These are phyloP conservation scores for Phalacrocorax carbo DNA, from an alignment of 2,113 vertebrate genomes.

Conservation along the genomic window DNA sequence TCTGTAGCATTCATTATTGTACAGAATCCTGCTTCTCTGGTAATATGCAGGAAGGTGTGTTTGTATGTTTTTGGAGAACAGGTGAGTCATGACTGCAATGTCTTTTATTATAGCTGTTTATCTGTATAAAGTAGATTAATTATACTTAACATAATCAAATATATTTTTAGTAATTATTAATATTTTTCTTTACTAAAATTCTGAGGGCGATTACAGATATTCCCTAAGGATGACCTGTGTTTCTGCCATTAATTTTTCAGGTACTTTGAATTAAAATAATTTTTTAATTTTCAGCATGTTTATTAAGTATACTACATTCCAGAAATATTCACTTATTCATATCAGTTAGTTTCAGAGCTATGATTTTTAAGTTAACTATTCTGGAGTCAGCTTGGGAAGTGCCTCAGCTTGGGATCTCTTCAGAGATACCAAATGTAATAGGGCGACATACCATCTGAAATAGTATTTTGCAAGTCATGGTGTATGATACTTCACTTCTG, in stretches of 20 bases:
- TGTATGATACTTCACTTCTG: neutral
- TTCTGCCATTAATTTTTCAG: slow-evolving; percentile 1
- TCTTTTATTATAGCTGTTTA: neutral
- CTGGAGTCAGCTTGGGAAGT: neutral
- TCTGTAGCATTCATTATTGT: neutral
- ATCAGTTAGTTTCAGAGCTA: neutral
- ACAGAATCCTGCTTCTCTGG: neutral
- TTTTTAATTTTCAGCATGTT: neutral
- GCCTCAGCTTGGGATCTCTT: neutral
- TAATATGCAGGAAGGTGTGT: neutral
- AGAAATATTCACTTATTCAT: neutral
- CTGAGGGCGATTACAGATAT: neutral
- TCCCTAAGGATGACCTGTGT: neutral
- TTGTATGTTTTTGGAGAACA: neutral
- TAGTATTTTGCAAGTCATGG: neutral
- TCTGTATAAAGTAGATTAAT: neutral
- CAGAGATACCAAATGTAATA: neutral
- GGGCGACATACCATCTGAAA: neutral
- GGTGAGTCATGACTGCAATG: neutral
- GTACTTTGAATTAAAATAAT: neutral
- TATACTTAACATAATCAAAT: neutral
- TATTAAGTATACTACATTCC: neutral
- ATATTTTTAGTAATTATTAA: neutral
- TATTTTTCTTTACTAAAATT: slow-evolving; percentile 10
- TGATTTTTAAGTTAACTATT: neutral